These are phyloP conservation scores for Numenius arquata DNA, from an alignment of 2,113 vertebrate genomes.

Conservation along the genomic window DNA sequence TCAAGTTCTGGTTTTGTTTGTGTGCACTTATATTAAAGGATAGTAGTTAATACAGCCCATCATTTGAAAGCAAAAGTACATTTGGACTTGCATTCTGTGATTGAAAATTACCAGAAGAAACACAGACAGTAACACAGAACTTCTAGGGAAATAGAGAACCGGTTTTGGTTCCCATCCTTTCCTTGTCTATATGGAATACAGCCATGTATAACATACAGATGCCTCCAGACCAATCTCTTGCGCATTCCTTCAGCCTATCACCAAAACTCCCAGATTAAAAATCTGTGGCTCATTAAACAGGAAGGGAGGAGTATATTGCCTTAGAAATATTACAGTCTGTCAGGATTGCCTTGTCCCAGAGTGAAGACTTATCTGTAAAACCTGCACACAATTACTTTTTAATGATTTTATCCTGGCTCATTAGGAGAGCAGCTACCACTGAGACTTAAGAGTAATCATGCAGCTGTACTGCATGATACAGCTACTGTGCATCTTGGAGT, in stretches of 20 bases:
- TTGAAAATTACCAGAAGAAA: background rate
- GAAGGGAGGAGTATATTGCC: slow-evolving; percentile 63
- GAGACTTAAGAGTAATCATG: slow-evolving; percentile 63
- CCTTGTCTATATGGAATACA: background rate
- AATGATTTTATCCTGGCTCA: slow-evolving; percentile 74
- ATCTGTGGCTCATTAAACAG: slow-evolving; percentile 77
- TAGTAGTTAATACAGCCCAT: background rate
- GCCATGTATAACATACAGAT: background rate
- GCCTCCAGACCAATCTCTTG: background rate
- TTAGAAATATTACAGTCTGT: slow-evolving; percentile 65
- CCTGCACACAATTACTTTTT: slow-evolving; percentile 67
- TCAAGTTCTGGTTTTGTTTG: background rate
- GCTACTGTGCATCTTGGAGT: background rate
- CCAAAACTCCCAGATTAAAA: slow-evolving; percentile 73
- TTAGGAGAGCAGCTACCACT: slow-evolving; percentile 65
- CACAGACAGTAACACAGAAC: background rate
- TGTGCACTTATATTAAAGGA: background rate
- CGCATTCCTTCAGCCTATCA: slow-evolving; percentile 54
- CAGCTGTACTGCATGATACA: slow-evolving; percentile 17
- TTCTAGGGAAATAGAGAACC: background rate
- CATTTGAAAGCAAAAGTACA: background rate
- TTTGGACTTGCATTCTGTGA: background rate
- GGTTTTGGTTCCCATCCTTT: background rate
- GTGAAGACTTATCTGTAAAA: slow-evolving; percentile 59
- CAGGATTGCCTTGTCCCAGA: slow-evolving; percentile 49